Percentiles rank a stretch among this genome's conserved stretches.
Conservation (phyloP, 2,113 vertebrate genomes). For the Genyomyrus donnyi region DNA sequence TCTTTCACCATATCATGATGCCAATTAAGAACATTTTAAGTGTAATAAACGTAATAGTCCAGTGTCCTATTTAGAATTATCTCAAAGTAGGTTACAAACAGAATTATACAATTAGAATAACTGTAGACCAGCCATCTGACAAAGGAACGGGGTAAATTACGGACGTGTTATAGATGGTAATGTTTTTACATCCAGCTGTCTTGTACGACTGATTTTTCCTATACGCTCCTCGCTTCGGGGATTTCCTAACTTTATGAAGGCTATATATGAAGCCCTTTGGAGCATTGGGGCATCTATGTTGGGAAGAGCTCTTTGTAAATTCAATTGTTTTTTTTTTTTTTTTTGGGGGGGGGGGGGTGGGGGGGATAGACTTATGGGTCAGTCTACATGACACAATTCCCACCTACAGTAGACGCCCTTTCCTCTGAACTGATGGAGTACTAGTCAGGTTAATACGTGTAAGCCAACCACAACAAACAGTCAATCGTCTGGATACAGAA, state of each 20-base stretch:
- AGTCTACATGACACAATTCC: neutral
- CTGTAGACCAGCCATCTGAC: neutral
- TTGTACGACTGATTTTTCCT: neutral
- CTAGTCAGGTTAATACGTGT: neutral
- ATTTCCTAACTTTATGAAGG: neutral
- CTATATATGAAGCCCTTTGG: neutral
- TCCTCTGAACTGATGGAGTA: neutral
- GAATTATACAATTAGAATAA: neutral
- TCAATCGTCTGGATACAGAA: neutral
- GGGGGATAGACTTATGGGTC: neutral
- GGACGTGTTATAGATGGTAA: neutral
- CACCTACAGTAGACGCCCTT: neutral
- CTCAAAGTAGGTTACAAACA: neutral
- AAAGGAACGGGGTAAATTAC: neutral
- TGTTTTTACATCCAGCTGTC: neutral
- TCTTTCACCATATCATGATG: neutral
- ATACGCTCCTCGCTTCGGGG: neutral
- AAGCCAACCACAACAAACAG: neutral
- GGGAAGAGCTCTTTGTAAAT: neutral
- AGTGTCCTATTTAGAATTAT: neutral
- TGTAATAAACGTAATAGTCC: neutral
- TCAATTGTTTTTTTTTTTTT: neutral
- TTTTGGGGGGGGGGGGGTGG: rapidly evolving
- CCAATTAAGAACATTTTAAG: neutral
- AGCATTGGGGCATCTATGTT: neutral